phyloP scores from a whole-genome alignment of 2,888 invertebrate genomes.

The Diplazon laetatorius region DNA sequence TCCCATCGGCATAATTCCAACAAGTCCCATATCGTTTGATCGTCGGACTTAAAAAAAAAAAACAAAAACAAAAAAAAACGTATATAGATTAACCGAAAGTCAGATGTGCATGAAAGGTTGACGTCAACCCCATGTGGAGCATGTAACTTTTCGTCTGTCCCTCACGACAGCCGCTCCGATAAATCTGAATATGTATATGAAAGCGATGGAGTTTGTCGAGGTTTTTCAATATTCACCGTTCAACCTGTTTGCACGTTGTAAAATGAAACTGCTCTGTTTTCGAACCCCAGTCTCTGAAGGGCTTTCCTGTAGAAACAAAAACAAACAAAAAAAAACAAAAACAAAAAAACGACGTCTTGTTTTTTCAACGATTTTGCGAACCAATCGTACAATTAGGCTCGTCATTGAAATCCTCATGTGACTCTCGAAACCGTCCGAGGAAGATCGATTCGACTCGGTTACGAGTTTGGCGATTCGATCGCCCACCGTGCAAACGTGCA shows the following conservation, averaged over 20 bases:
- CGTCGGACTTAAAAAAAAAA: background rate
- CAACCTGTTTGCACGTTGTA: constrained; percentile 1
- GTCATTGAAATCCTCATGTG: constrained; percentile 48
- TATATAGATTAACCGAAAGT: constrained; percentile 21
- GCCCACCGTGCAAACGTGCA: constrained; percentile 48
- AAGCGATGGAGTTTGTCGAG: constrained; percentile 18
- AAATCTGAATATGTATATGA: constrained; percentile 24
- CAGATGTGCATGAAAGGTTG: constrained; percentile 1
- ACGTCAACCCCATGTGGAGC: background rate
- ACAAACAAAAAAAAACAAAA: background rate
- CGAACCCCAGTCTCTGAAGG: background rate
- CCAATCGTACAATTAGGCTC: constrained; percentile 63
- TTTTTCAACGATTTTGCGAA: constrained; percentile 33
- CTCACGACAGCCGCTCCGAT: constrained; percentile 10
- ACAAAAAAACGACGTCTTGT: background rate
- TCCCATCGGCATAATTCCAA: constrained; percentile 15
- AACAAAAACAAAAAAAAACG: too few species aligned
- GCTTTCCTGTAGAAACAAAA: too few species aligned
- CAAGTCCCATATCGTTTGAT: constrained; percentile 23
- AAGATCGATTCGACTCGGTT: constrained; percentile 59
- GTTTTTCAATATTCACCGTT: constrained; percentile 44
- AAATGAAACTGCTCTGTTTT: background rate
- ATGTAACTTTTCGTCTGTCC: constrained; percentile 30
- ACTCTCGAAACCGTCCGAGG: constrained; percentile 36
- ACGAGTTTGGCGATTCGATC: constrained; percentile 46